A percentile compares a stretch with the other conserved stretches of the same genome.
Evolutionary conservation across 2,888 invertebrate species (phyloP).

Genomic region (Tetragnatha montana): DNA sequence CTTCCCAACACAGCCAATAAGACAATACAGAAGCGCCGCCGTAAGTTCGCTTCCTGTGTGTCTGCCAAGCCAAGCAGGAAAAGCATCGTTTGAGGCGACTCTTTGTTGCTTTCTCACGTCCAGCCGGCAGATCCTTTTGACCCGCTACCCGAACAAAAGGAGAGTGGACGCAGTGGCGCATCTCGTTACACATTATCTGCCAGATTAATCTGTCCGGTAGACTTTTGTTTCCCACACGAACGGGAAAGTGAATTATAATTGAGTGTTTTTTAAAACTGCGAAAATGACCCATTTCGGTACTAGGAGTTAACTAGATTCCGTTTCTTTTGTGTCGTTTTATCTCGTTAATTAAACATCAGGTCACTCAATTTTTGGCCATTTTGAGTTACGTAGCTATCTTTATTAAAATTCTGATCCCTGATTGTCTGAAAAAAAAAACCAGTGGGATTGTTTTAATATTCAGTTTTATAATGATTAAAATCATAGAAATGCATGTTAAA

Average conservation of each 20-base stretch:
- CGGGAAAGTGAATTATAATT: neutral
- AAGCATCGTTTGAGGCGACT: conserved; percentile 1
- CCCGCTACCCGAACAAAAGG: conserved; percentile 33
- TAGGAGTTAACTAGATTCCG: neutral
- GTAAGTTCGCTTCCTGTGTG: conserved; percentile 14
- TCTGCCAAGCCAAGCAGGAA: conserved; percentile 19
- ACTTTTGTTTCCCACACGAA: neutral
- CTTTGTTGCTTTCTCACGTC: conserved; percentile 26
- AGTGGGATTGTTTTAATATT: no score
- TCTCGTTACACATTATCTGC: neutral
- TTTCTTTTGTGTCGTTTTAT: no score
- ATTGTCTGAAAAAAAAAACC: no score
- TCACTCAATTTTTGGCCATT: no score
- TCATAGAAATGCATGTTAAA: no score
- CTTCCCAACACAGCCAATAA: neutral
- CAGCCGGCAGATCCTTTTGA: conserved; percentile 10
- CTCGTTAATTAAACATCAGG: no score
- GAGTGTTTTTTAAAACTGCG: neutral
- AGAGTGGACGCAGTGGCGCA: conserved; percentile 3
- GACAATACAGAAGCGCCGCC: conserved; percentile 19
- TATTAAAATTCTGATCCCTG: no score
- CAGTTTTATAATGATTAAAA: no score
- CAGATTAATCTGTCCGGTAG: neutral
- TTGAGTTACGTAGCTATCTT: no score
- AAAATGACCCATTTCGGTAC: neutral